Conservation (phyloP, 2,888 invertebrate species). For the Diaperis boleti region DNA sequence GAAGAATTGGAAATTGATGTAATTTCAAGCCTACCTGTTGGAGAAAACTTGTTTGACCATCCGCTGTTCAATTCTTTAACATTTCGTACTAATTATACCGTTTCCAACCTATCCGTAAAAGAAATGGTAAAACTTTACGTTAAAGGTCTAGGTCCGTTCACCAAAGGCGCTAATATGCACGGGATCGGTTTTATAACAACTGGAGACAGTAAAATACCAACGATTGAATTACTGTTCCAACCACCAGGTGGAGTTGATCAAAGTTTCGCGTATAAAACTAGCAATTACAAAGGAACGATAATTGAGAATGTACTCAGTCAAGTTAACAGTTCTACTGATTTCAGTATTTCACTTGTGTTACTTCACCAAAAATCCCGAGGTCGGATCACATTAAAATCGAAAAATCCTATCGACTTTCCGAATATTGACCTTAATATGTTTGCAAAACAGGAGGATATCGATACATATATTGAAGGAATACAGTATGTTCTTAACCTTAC, state of each 20-base stretch:
- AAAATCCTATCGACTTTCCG: conserved; percentile 72
- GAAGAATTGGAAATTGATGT: conserved; percentile 4
- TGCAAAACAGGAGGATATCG: conserved; percentile 58
- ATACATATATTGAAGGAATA: conserved; percentile 68
- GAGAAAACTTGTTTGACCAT: conserved; percentile 9
- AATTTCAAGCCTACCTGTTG: conserved; percentile 17
- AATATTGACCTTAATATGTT: conserved; percentile 72
- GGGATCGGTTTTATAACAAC: neutral
- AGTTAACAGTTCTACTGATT: conserved; percentile 48
- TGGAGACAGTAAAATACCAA: no score
- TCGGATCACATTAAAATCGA: conserved; percentile 65
- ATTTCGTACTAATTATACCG: neutral
- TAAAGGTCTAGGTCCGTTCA: neutral
- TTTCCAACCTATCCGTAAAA: neutral
- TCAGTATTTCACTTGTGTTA: conserved; percentile 66
- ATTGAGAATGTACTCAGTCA: no score
- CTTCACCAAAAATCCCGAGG: conserved; percentile 70
- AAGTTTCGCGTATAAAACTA: no score
- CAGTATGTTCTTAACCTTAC: conserved; percentile 65
- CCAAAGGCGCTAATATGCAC: neutral
- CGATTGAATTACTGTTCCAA: no score
- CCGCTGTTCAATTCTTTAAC: no score
- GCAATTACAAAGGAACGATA: no score
- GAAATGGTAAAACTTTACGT: neutral
- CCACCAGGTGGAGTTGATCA: no score